Percentiles rank a stretch among this genome's conserved stretches.
phyloP scores from a whole-genome alignment of 2,797 vertebrate genomes.

The Cryptoblepharus egeriae region DNA sequence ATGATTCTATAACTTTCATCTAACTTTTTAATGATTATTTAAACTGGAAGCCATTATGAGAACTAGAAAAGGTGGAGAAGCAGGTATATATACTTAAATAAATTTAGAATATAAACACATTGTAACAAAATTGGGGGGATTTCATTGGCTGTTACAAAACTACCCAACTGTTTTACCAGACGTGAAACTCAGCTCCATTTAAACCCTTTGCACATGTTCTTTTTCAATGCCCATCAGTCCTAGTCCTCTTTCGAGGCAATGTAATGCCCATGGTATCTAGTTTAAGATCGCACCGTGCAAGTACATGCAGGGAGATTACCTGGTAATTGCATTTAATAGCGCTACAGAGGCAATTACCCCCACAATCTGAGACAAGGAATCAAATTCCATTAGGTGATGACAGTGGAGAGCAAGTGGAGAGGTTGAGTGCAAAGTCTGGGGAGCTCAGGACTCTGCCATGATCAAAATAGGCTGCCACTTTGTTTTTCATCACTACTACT shows the following conservation, averaged over 20 bases:
- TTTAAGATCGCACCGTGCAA: neutral
- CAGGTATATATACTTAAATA: no score
- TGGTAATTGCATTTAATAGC: conserved; percentile 22
- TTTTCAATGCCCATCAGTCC: neutral
- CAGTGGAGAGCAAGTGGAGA: neutral
- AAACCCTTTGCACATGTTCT: neutral
- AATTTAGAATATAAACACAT: no score
- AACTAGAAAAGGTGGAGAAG: no score
- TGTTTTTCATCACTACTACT: neutral
- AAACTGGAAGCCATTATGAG: no score
- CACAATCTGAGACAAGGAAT: neutral
- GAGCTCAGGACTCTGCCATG: no score
- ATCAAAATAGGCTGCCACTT: neutral
- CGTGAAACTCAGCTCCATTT: neutral
- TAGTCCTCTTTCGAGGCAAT: neutral
- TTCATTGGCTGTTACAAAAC: neutral
- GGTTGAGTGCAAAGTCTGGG: neutral
- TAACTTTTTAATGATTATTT: no score
- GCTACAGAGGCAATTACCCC: neutral
- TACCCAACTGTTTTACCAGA: neutral
- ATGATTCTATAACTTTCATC: no score
- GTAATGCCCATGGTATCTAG: neutral
- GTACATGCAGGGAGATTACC: conserved; percentile 7
- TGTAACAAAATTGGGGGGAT: neutral
- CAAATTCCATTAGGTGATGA: neutral